A percentile compares a stretch with the other conserved stretches of the same genome.
These are phyloP conservation scores for Ivindomyrus marchei DNA, from an alignment of 2,113 vertebrate species.

Conservation along the genomic window DNA sequence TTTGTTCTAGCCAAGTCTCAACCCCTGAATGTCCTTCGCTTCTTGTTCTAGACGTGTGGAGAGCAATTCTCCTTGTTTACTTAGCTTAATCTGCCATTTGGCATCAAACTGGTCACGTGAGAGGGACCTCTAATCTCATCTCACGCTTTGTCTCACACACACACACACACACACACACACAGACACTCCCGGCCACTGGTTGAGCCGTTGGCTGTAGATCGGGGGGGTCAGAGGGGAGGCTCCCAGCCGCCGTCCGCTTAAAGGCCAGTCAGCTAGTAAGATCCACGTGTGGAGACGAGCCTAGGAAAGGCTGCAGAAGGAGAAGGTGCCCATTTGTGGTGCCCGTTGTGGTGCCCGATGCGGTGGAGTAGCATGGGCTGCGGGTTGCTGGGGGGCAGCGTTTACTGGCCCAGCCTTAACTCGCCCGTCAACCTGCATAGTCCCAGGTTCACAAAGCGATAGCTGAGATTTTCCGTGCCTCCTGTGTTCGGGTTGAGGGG, in stretches of 20 bases:
- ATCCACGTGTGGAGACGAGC: neutral
- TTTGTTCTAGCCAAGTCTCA: neutral
- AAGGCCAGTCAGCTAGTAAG: neutral
- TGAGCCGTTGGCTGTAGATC: neutral
- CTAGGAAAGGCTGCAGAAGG: neutral
- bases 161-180: neutral
- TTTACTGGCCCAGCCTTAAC: neutral
- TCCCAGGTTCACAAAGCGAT: neutral
- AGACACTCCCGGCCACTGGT: neutral
- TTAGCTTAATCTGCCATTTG: slow-evolving; percentile 1
- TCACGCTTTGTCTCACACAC: neutral
- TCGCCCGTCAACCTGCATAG: neutral
- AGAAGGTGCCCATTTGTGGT: neutral
- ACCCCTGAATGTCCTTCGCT: neutral
- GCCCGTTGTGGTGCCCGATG: neutral
- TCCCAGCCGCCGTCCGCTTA: neutral
- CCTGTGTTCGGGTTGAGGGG: neutral
- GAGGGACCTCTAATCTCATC: neutral
- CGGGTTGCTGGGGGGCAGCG: neutral
- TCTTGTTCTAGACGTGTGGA: neutral
- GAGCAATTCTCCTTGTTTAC: neutral
- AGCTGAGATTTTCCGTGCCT: neutral
- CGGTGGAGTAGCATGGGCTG: neutral
- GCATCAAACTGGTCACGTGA: neutral
- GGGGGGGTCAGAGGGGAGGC: neutral